Evolutionary conservation across 2,888 invertebrate genomes (phyloP), one percentile per base, ranked within the genome.

Genomic region (Erpobdella octoculata): DNA sequence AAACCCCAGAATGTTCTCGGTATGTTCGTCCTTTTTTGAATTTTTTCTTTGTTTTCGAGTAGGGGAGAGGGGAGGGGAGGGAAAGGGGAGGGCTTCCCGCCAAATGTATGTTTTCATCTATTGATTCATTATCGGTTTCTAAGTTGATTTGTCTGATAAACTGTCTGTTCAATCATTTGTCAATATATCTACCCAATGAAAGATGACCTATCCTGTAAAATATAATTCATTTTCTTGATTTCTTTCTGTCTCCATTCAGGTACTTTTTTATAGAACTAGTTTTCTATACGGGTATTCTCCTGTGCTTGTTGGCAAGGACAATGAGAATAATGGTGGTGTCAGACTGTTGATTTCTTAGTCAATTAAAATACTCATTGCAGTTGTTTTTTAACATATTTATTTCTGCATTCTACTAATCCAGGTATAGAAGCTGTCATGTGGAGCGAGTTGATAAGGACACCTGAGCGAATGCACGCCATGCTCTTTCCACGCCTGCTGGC

Each of bases 1-100:
- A 77, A 77, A 41, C 74, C 76, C 9, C 77, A 79, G 73, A 81
- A 81, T 73, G 76, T 81, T 25, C 75, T 79, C 38, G 81, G 81
- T 81, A 75, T 74, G 70, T 37, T 18, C 12, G 12, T 59, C 21
- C 2, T 31, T 68, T 18, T 18, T 28, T n/a, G 12, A 12, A 59
- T 21, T 35, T 18, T 61, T 9, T 61, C 58, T 8, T 21, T 41
- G 18, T 18, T 18, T 15, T 9, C 18, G 21, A n/a, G n/a, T n/a
- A n/a, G n/a, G 15, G 15, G 15, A 46, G 15, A 15, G 15, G 46
- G 46, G 15, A 15, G n/a, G n/a, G n/a, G 46, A 15, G n/a, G n/a
- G n/a, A n/a, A n/a, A n/a, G n/a, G n/a, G n/a, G n/a, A n/a, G n/a
- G n/a, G n/a, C n/a, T n/a, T n/a, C n/a, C n/a, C n/a, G n/a, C n/a